phyloP scores from a whole-genome alignment of 2,113 vertebrate genomes.

The Poecile atricapillus region DNA sequence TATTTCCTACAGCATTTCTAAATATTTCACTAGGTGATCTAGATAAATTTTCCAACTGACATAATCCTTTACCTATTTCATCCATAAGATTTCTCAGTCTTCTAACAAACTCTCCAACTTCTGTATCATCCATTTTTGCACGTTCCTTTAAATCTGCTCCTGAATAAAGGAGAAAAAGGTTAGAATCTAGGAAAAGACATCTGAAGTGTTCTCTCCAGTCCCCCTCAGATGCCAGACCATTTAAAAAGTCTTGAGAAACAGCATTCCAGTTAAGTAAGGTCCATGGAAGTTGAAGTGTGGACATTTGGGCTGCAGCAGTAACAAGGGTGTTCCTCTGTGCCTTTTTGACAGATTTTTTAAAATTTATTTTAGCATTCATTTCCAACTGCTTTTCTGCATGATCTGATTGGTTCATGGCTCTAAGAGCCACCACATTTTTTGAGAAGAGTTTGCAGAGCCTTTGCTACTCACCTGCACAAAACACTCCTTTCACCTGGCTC shows the following conservation, averaged over 20 bases:
- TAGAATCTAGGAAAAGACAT: neutral
- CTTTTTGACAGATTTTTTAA: neutral
- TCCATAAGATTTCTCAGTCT: slow-evolving; percentile 88
- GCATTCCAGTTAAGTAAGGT: neutral
- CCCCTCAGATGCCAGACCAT: neutral
- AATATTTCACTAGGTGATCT: neutral
- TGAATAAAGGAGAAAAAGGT: neutral
- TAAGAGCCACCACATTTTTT: neutral
- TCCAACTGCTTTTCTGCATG: neutral
- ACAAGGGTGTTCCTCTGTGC: neutral
- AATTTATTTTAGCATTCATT: neutral
- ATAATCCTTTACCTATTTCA: slow-evolving; percentile 81
- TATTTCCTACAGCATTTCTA: neutral
- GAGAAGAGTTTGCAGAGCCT: neutral
- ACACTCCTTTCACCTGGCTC: slow-evolving; percentile 87
- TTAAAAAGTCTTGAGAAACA: neutral
- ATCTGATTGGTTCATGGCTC: neutral
- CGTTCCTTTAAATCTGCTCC: slow-evolving; percentile 95
- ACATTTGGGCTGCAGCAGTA: neutral
- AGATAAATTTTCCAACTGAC: neutral
- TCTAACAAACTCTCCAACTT: slow-evolving; percentile 86
- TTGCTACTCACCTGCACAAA: slow-evolving; percentile 87
- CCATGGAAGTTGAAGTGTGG: neutral
- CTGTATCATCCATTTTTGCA: slow-evolving; percentile 80
- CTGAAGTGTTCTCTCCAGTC: neutral